Evolutionary conservation across 2,888 invertebrate species (phyloP).

Genomic region (Caenorhabditis virilis): DNA sequence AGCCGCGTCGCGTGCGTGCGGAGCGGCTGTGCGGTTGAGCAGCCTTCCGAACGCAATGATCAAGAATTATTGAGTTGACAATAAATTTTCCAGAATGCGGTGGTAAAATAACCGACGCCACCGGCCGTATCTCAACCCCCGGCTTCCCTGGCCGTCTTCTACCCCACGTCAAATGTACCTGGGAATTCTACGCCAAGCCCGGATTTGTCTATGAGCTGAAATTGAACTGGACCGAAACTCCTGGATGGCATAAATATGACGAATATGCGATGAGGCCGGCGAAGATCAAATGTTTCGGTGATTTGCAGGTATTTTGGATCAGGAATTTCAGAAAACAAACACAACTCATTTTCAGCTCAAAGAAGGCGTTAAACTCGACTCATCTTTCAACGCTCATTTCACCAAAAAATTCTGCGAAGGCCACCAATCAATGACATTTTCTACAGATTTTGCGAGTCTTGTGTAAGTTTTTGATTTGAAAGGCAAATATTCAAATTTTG

Average conservation of each 20-base stretch:
- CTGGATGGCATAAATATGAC: neutral
- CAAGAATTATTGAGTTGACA: too few relatives aligned
- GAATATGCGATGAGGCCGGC: neutral
- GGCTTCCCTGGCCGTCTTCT: conserved; percentile 53
- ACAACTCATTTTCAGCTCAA: neutral
- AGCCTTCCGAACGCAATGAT: too few relatives aligned
- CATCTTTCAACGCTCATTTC: conserved; percentile 6
- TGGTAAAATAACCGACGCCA: conserved; percentile 50
- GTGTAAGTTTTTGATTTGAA: too few relatives aligned
- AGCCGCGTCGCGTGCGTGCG: too few relatives aligned
- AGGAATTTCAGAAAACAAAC: neutral
- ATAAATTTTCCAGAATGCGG: conserved; percentile 62
- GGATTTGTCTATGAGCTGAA: conserved; percentile 54
- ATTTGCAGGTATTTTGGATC: neutral
- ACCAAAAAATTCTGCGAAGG: too few relatives aligned
- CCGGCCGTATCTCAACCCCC: conserved; percentile 53
- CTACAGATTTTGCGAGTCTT: too few relatives aligned
- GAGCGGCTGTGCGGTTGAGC: too few relatives aligned
- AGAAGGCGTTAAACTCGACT: neutral
- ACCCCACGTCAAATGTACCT: conserved; percentile 52
- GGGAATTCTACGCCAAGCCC: conserved; percentile 59
- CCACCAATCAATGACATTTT: too few relatives aligned
- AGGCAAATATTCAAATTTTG: too few relatives aligned
- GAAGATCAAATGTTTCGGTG: neutral
- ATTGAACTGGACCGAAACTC: conserved; percentile 46